These are phyloP conservation scores for Tragelaphus scriptus DNA, from an alignment of 2,113 vertebrate genomes.

Conservation along the genomic window DNA sequence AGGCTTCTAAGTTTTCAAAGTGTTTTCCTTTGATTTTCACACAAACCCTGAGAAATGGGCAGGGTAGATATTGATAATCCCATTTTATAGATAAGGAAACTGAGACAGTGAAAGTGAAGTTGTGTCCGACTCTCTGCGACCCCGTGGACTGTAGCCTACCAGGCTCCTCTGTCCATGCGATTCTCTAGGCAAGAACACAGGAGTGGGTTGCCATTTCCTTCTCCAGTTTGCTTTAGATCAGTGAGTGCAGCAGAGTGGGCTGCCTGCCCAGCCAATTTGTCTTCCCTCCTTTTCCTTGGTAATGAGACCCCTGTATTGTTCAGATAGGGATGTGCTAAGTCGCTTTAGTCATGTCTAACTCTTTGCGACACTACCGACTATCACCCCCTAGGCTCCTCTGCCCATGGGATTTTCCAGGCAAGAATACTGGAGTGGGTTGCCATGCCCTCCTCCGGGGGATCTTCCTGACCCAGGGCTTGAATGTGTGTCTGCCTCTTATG, in stretches of 20 bases:
- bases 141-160: background rate
- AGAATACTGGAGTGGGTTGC: background rate
- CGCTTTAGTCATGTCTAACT: background rate
- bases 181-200: background rate
- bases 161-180: background rate
- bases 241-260: background rate
- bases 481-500: background rate
- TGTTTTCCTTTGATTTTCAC: conserved; percentile 2
- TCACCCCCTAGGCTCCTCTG: background rate
- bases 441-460: background rate
- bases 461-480: background rate
- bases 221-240: background rate
- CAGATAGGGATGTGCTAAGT: background rate
- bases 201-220: background rate
- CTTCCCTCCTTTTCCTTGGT: background rate
- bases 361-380: background rate
- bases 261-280: background rate
- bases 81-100: conserved; percentile 7
- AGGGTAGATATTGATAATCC: background rate
- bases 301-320: background rate
- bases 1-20: conserved; percentile 33
- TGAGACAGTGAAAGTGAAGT: background rate
- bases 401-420: background rate
- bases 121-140: background rate
- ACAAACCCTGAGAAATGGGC: background rate